phyloP scores from a whole-genome alignment of 1,140 invertebrate species.

The Aphelinus certus region DNA sequence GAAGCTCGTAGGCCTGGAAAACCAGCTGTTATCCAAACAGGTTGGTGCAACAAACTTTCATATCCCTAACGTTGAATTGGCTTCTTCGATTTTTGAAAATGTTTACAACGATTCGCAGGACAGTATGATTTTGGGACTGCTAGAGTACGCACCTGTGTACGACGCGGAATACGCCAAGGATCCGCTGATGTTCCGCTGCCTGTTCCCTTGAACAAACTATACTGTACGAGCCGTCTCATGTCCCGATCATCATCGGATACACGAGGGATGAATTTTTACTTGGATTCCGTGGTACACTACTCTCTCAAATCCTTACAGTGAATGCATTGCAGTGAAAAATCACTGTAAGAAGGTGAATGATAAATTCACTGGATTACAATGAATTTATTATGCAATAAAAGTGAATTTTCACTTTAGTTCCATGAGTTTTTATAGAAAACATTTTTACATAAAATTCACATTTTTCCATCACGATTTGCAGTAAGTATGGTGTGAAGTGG shows the following conservation, averaged over 20 bases:
- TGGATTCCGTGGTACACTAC: conserved; percentile 30
- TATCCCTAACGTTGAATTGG: background rate
- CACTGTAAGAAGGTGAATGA: no score
- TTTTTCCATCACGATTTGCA: no score
- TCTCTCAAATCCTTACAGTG: no score
- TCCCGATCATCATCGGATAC: conserved; percentile 43
- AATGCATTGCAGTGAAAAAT: no score
- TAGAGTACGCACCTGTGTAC: background rate
- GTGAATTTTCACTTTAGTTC: no score
- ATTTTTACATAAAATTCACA: no score
- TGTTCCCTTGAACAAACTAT: conserved; percentile 24
- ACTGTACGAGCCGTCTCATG: background rate
- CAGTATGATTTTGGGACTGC: background rate
- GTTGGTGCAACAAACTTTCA: background rate
- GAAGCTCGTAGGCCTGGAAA: background rate
- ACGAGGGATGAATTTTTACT: conserved; percentile 38
- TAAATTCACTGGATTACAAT: no score
- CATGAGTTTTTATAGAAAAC: no score
- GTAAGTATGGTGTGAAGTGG: no score
- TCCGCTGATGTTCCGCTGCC: conserved; percentile 18
- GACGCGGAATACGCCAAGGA: background rate
- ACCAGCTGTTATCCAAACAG: background rate
- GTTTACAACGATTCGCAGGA: background rate
- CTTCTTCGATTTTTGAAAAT: background rate
- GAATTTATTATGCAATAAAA: no score